Conservation (phyloP, 2,797 vertebrate genomes). For the Tapera naevia region DNA sequence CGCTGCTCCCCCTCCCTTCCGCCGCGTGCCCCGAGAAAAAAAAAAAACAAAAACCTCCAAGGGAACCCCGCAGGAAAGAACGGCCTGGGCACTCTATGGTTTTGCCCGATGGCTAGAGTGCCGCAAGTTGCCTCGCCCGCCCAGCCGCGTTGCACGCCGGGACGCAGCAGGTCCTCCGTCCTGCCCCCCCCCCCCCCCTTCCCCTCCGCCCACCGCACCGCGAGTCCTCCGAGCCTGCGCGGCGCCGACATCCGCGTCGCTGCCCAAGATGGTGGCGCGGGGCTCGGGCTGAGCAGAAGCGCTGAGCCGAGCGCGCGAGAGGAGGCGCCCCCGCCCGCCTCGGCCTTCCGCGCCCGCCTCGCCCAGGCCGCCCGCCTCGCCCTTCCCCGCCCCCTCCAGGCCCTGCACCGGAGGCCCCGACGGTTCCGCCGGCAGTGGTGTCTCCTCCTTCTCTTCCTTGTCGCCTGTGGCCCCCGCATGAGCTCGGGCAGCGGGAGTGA, state of each 20-base stretch:
- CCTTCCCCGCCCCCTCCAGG: not conserved
- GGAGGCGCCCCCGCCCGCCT: not conserved
- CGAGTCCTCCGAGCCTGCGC: conserved; percentile 63
- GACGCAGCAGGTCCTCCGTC: conserved; percentile 30
- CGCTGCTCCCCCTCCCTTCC: not conserved
- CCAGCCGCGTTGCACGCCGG: conserved; percentile 67
- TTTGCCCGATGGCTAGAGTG: not conserved
- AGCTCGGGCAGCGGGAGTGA: conserved; percentile 53
- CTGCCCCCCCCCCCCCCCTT: not conserved
- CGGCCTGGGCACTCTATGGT: conserved; percentile 24
- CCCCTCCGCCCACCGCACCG: not conserved
- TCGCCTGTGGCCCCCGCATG: conserved; percentile 68
- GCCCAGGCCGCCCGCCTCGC: not conserved
- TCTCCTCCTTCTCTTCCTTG: not conserved
- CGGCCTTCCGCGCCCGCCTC: not conserved
- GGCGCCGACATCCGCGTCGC: conserved; percentile 62
- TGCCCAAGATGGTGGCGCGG: conserved; percentile 74
- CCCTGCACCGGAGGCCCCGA: not conserved
- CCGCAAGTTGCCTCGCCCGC: not conserved
- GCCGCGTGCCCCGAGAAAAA: not conserved
- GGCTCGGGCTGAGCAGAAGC: conserved; percentile 48
- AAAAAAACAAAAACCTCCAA: too few species aligned
- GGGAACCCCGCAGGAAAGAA: not conserved
- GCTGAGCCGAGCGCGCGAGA: not conserved
- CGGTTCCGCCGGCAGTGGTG: not conserved